These are phyloP conservation scores for Sinotaia quadrata DNA, from an alignment of 2,888 invertebrate genomes.

Conservation along the genomic window DNA sequence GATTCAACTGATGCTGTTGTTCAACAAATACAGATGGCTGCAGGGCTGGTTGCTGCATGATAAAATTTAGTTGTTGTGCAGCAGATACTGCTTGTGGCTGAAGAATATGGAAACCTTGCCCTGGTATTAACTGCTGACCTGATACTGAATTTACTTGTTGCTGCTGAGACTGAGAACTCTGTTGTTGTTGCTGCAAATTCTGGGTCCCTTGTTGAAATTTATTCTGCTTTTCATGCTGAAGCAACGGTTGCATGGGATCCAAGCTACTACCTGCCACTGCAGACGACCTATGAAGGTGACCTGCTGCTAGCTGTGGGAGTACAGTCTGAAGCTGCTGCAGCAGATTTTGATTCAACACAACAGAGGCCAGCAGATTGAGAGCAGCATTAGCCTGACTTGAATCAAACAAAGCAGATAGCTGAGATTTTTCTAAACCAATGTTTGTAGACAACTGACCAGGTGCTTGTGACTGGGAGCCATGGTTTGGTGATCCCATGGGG, in stretches of 20 bases:
- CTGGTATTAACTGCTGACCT: slow-evolving; percentile 10
- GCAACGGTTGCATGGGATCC: neutral
- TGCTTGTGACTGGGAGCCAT: neutral
- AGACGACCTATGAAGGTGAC: neutral
- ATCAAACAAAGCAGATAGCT: slow-evolving; percentile 13
- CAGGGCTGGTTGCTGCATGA: neutral
- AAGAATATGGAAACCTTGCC: neutral
- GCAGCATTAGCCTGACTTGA: slow-evolving; percentile 22
- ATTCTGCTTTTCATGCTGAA: neutral
- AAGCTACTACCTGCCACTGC: neutral
- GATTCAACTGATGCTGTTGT: slow-evolving; percentile 10
- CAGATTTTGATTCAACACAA: neutral
- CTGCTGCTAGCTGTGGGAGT: slow-evolving; percentile 8
- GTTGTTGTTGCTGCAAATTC: slow-evolving; percentile 28
- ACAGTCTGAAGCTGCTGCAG: slow-evolving; percentile 21
- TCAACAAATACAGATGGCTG: slow-evolving; percentile 7
- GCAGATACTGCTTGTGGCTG: neutral
- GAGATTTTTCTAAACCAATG: slow-evolving; percentile 9
- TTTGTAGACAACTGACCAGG: neutral
- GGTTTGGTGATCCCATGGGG: neutral
- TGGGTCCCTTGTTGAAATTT: too few species aligned
- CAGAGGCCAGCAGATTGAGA: slow-evolving; percentile 14
- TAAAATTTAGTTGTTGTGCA: slow-evolving; percentile 24
- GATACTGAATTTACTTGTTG: neutral
- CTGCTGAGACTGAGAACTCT: slow-evolving; percentile 13